Conservation (phyloP, 2,113 vertebrate genomes). For the Poeciliopsis prolifica region DNA sequence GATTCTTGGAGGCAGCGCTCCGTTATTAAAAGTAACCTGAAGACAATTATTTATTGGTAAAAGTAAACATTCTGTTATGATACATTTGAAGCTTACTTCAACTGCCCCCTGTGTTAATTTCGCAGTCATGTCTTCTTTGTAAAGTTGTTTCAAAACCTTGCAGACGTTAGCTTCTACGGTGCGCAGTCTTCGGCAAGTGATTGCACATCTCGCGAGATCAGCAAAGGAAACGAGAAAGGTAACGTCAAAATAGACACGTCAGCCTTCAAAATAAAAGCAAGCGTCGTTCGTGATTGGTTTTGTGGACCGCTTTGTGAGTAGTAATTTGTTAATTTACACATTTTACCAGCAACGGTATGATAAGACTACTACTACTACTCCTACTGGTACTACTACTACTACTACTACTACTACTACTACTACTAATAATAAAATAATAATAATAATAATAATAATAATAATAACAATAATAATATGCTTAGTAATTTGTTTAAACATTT, state of each 20-base stretch:
- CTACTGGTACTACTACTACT: no score
- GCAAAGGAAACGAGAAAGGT: neutral
- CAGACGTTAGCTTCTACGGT: neutral
- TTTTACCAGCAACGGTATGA: no score
- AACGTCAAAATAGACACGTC: no score
- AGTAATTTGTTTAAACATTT: no score
- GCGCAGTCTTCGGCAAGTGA: fast-evolving
- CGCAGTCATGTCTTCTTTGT: slow-evolving; percentile 28
- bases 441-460: no score
- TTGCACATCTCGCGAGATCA: slow-evolving; percentile 49
- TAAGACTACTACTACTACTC: no score
- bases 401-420: no score
- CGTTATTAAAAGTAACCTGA: neutral
- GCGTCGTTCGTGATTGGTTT: neutral
- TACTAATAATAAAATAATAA: no score
- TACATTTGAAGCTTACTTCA: slow-evolving; percentile 37
- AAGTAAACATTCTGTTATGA: neutral
- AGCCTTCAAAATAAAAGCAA: slow-evolving; percentile 42
- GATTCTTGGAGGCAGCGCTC: neutral
- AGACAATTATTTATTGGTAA: neutral
- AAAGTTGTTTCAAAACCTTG: neutral
- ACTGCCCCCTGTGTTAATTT: slow-evolving; percentile 64
- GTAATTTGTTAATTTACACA: no score
- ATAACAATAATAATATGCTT: no score
- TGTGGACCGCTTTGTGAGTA: neutral